These are phyloP conservation scores for Hydropsyche tenuis DNA, from an alignment of 1,140 invertebrate species.

Conservation along the genomic window DNA sequence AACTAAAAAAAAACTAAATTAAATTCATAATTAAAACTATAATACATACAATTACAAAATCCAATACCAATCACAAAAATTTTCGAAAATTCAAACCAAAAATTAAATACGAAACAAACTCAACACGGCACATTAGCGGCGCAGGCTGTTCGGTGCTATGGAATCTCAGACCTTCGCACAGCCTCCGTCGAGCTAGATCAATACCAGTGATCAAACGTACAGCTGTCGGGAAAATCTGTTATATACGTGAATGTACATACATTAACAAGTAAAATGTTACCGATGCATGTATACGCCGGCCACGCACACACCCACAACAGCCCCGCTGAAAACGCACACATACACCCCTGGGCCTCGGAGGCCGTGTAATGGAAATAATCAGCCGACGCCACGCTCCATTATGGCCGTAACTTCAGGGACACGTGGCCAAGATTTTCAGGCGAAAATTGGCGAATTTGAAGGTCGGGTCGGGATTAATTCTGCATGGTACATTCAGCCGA, in stretches of 20 bases:
- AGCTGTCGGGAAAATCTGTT: conserved; percentile 28
- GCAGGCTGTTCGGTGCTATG: not conserved
- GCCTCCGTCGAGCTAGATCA: conserved; percentile 30
- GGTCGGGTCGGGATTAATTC: too few relatives aligned
- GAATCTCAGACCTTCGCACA: conserved; percentile 26
- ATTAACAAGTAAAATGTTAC: not conserved
- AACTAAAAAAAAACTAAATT: too few relatives aligned
- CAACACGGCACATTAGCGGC: conserved; percentile 27
- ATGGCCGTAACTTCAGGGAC: not conserved
- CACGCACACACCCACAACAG: not conserved
- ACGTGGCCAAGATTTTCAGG: too few relatives aligned
- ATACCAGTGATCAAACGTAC: conserved; percentile 38
- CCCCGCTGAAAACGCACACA: too few relatives aligned
- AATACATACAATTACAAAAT: too few relatives aligned
- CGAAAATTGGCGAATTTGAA: too few relatives aligned
- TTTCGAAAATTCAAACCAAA: not conserved
- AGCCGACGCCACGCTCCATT: not conserved
- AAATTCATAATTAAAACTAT: too few relatives aligned
- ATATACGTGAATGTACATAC: not conserved
- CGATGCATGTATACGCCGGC: not conserved
- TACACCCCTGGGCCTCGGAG: too few relatives aligned
- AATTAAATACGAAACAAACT: not conserved
- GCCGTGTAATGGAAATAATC: conserved; percentile 10
- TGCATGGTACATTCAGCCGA: too few relatives aligned
- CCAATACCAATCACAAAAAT: too few relatives aligned